phyloP scores from a whole-genome alignment of 2,888 invertebrate genomes.

The Odiellus spinosus region DNA sequence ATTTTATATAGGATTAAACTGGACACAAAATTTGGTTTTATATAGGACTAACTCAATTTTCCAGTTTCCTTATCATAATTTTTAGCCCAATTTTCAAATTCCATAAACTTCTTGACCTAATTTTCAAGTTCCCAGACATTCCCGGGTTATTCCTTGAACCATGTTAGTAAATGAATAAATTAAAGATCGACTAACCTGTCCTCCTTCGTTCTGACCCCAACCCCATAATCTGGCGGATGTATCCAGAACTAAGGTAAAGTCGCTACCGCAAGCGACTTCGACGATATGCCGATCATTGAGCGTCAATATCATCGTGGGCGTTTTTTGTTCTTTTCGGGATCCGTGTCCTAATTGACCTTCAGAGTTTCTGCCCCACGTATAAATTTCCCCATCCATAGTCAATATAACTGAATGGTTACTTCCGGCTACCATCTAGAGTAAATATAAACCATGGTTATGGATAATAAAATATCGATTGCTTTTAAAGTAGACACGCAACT shows the following conservation, averaged over 20 bases:
- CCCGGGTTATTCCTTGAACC: no score
- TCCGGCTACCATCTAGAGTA: constrained; percentile 37
- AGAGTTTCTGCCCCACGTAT: constrained; percentile 73
- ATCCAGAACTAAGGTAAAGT: constrained; percentile 54
- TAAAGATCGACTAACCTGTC: constrained; percentile 8
- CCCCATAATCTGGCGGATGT: constrained; percentile 47
- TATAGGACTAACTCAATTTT: no score
- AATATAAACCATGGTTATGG: background rate
- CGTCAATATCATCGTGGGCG: constrained; percentile 12
- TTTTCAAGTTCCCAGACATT: no score
- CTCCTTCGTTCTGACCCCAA: constrained; percentile 48
- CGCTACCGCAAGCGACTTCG: constrained; percentile 51
- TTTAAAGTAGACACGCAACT: background rate
- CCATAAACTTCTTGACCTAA: no score
- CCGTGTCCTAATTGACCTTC: constrained; percentile 76
- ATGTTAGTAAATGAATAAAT: background rate
- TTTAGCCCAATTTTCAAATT: no score
- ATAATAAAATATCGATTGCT: background rate
- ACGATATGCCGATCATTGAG: constrained; percentile 25
- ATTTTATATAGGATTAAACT: no score
- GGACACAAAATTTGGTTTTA: no score
- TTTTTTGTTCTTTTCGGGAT: constrained; percentile 33
- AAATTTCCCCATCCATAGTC: constrained; percentile 51
- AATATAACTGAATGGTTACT: constrained; percentile 66
- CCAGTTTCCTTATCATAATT: no score